Evolutionary conservation across 2,797 vertebrate genomes (phyloP).

Genomic region (Coregonus suidteri): DNA sequence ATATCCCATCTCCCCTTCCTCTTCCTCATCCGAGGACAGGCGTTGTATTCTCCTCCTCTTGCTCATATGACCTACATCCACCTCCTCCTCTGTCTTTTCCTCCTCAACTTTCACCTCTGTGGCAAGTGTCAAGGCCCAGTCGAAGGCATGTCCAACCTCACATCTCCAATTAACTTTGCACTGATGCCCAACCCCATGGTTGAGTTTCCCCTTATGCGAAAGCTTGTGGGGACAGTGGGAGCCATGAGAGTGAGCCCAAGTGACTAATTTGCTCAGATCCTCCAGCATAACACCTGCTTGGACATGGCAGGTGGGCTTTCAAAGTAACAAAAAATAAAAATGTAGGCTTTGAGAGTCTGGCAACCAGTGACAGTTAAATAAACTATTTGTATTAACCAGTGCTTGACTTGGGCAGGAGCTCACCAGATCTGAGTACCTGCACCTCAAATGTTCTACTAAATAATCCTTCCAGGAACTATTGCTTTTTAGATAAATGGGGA

Average conservation of each 20-base stretch:
- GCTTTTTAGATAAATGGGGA: not conserved
- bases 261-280: not conserved
- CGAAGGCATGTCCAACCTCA: conserved; percentile 6
- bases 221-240: not conserved
- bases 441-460: too few relatives aligned
- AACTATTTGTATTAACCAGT: not conserved
- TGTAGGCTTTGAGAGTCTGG: not conserved
- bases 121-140: conserved; percentile 10
- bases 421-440: too few relatives aligned
- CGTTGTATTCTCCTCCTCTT: conserved; percentile 1
- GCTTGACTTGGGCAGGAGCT: too few relatives aligned
- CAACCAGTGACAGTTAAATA: not conserved
- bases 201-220: not conserved
- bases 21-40: not conserved
- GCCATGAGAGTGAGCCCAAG: conserved; percentile 7
- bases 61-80: not conserved
- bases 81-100: not conserved
- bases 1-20: not conserved
- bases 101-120: not conserved
- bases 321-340: not conserved
- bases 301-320: not conserved
- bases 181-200: not conserved
- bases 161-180: not conserved
- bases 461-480: not conserved
- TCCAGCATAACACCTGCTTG: not conserved